Conservation (phyloP, 2,888 invertebrate species). For the Drosophila nigritarsus region DNA sequence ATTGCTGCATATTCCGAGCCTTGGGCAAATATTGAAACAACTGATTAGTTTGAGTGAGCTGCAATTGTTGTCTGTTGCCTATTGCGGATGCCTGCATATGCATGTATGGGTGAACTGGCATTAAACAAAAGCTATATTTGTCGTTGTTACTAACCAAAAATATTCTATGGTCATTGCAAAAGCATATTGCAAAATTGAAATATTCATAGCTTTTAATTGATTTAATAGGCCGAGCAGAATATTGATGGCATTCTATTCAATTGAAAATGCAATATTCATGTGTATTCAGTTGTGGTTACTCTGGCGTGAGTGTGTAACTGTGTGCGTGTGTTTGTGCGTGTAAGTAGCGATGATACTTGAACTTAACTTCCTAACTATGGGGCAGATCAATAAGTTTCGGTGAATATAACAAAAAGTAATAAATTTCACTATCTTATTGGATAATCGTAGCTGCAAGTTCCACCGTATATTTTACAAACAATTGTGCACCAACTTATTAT, state of each 20-base stretch:
- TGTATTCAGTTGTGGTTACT: constrained; percentile 11
- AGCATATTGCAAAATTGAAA: constrained; percentile 53
- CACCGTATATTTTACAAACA: background rate
- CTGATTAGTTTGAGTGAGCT: constrained; percentile 73
- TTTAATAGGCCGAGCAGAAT: constrained; percentile 48
- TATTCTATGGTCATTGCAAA: constrained; percentile 14
- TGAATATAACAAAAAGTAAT: background rate
- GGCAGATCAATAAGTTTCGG: constrained; percentile 2
- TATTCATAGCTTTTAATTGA: constrained; percentile 71
- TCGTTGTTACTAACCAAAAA: constrained; percentile 43
- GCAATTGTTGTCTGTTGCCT: constrained; percentile 38
- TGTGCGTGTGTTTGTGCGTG: constrained; percentile 1
- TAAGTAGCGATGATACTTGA: constrained; percentile 20
- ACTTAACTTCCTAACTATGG: background rate
- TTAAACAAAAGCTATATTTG: constrained; percentile 47
- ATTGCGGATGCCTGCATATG: constrained; percentile 1
- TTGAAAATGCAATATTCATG: constrained; percentile 23
- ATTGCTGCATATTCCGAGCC: constrained; percentile 2
- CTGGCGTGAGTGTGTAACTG: background rate
- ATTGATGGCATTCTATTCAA: constrained; percentile 23
- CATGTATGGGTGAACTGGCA: background rate
- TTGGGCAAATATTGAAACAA: constrained; percentile 73
- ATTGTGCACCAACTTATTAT: background rate
- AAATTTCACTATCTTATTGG: background rate
- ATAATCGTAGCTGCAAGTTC: background rate